Evolutionary conservation across 1,140 invertebrate genomes (phyloP).

Genomic region (Thaumatotibia leucotreta): DNA sequence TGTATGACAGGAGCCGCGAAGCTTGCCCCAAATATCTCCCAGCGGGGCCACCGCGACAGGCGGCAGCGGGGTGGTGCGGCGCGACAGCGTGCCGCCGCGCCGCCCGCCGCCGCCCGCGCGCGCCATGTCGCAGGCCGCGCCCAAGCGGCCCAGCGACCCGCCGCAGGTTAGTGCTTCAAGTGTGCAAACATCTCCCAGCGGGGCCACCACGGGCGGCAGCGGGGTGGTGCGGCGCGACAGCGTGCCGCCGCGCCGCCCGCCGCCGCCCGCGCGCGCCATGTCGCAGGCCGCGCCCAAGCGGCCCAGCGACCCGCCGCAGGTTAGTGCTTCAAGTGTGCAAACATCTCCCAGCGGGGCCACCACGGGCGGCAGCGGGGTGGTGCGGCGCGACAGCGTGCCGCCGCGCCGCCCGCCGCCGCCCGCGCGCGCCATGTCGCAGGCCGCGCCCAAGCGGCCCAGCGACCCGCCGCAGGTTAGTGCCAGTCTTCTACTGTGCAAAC

Average conservation of each 20-base stretch:
- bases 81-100: constrained; percentile 28
- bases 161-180: no score
- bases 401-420: constrained; percentile 49
- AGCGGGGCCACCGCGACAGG: constrained; percentile 16
- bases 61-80: constrained; percentile 15
- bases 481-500: no score
- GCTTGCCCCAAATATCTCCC: no score
- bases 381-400: constrained; percentile 15
- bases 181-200: no score
- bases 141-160: no score
- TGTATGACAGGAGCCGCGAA: neutral
- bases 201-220: constrained; percentile 15
- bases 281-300: constrained; percentile 43
- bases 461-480: no score
- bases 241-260: constrained; percentile 37
- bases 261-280: constrained; percentile 43
- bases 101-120: constrained; percentile 46
- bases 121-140: constrained; percentile 44
- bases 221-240: constrained; percentile 15
- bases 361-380: constrained; percentile 21
- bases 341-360: no score
- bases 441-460: constrained; percentile 33
- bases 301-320: no score
- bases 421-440: constrained; percentile 44
- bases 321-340: no score